phyloP scores from a whole-genome alignment of 2,888 invertebrate species.

The Campoletis raptor region DNA sequence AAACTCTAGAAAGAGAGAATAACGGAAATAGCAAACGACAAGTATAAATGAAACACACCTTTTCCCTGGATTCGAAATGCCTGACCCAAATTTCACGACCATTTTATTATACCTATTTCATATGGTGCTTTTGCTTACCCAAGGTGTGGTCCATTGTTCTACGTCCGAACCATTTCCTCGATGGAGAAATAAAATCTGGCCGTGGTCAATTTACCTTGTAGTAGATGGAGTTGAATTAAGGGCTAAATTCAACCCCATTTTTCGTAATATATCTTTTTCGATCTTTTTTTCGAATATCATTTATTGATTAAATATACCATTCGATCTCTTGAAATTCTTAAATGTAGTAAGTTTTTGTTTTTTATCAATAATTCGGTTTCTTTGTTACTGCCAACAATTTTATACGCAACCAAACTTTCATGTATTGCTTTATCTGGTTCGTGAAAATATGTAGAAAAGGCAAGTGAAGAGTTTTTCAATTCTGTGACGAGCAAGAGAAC shows the following conservation, averaged over 20 bases:
- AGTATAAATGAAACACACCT: conserved; percentile 4
- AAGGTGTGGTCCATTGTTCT: conserved; percentile 4
- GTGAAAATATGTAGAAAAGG: neutral
- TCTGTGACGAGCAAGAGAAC: neutral
- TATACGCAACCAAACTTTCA: too few species aligned
- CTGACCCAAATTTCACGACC: conserved; percentile 7
- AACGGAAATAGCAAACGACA: conserved; percentile 12
- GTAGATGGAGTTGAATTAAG: neutral
- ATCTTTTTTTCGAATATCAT: neutral
- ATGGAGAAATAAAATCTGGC: neutral
- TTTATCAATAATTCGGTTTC: neutral
- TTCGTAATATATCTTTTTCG: neutral
- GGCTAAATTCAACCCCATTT: neutral
- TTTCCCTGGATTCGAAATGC: neutral
- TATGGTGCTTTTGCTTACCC: neutral
- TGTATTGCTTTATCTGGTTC: neutral
- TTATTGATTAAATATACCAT: neutral
- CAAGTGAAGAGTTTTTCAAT: neutral
- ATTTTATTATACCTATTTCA: neutral
- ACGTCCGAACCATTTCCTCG: neutral
- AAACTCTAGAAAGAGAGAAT: neutral
- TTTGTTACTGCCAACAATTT: too few species aligned
- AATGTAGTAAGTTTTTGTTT: neutral
- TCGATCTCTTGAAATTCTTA: neutral
- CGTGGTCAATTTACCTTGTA: neutral